Base-by-base conservation (phyloP, 2,113 vertebrate species). In the Myotis brandtii region DNA sequence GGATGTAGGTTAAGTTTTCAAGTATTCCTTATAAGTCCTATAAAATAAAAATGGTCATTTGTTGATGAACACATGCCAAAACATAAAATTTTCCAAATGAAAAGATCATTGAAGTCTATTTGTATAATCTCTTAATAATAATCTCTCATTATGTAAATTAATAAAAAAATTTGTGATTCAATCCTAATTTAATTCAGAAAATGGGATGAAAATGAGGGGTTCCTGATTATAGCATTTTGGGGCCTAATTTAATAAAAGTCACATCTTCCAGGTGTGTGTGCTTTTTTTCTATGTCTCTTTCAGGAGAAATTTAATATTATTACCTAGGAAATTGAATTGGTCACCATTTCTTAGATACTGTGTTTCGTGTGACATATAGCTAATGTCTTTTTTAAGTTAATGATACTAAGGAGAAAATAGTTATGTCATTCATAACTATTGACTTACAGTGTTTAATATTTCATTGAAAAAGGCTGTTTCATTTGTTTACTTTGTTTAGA, bases 401-500 rank as follows among this genome's bases (percentile, higher is more conserved):
- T 87, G 64, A n/a, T 86, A 56, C 9, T 76, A 11, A 88, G 37
- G 52, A 88, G 83, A 95, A 96, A 88, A 73, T 88, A 27, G 23
- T 85, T 91, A 8, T 75, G 12, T 96, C 48, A 94, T 96, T 95
- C 70, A 83, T 66, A 62, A 62, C 59, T 62, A 62, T 17, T 89
- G 87, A 96, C 30, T 94, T 97, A 48, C 6, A 84, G 48, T 43
- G 14, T 93, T 98, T 82, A 85, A 56, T 40, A 77, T 93, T 97
- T 84, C 97, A 98, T 98, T 99, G 97, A 98, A 99, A 99, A 99
- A 98, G 93, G 96, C 97, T 98, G 69, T 98, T 98, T 98, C 98
- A 96, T 99, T 99, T 99, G 98, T 99, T 98, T 96, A 99, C 98
- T 99, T 98, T 99, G 97, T 99, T 98, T 99, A 99, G 99, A 99